Evolutionary conservation across 1,140 invertebrate species (phyloP).

Genomic region (Microplitis mediator): DNA sequence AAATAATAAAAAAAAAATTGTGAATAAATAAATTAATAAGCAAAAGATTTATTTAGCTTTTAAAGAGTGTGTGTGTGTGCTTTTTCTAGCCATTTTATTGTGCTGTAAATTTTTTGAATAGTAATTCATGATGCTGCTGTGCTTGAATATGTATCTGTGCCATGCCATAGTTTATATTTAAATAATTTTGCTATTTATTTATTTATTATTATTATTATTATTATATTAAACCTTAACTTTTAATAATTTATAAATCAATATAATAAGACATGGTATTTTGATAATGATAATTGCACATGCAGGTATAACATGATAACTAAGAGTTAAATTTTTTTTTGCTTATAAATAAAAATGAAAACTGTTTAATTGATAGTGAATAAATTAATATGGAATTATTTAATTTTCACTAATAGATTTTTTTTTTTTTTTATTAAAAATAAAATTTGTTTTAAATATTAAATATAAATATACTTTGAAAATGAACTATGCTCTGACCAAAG

Average conservation of each 20-base stretch:
- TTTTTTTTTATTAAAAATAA: not conserved
- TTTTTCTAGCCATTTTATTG: constrained; percentile 16
- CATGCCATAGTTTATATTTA: constrained; percentile 44
- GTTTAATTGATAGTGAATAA: too few relatives aligned
- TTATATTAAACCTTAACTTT: not conserved
- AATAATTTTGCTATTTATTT: constrained; percentile 24
- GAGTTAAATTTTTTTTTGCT: too few relatives aligned
- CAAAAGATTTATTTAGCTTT: constrained; percentile 33
- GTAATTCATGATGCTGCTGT: constrained; percentile 32
- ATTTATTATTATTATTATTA: not conserved
- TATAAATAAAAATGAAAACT: too few relatives aligned
- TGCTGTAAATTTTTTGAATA: not conserved
- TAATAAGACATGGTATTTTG: too few relatives aligned
- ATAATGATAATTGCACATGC: too few relatives aligned
- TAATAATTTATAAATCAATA: constrained; percentile 8
- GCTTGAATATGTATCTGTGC: constrained; percentile 57
- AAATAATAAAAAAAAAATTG: not conserved
- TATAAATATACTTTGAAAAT: constrained; percentile 2
- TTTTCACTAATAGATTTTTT: too few relatives aligned
- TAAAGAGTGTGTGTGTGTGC: constrained; percentile 47
- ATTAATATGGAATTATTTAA: not conserved
- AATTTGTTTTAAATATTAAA: not conserved
- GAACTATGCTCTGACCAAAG: constrained; percentile 29
- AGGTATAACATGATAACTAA: too few relatives aligned
- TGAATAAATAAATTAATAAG: constrained; percentile 20